phyloP scores from a whole-genome alignment of 1,140 invertebrate species.

The Parapsyche elsis region DNA sequence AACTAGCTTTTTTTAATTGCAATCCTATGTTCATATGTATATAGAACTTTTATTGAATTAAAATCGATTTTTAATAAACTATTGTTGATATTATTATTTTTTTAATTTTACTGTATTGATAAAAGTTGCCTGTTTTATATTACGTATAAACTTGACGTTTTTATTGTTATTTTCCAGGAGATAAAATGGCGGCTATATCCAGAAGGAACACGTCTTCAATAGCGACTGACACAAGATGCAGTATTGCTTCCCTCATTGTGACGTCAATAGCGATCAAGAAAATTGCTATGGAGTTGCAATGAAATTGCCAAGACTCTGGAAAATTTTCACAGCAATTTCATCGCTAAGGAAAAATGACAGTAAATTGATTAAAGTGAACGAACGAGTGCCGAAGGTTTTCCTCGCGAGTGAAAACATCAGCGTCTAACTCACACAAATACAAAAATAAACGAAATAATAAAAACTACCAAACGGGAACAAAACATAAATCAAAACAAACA shows the following conservation, averaged over 20 bases:
- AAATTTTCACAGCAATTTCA: not conserved
- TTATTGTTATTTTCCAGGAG: slow-evolving; percentile 46
- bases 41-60: too few relatives aligned
- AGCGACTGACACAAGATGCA: slow-evolving; percentile 4
- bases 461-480: slow-evolving; percentile 20
- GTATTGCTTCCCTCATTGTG: slow-evolving; percentile 18
- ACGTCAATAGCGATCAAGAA: slow-evolving; percentile 38
- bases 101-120: too few relatives aligned
- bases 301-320: slow-evolving; percentile 21
- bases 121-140: too few relatives aligned
- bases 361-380: slow-evolving; percentile 10
- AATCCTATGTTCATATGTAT: too few relatives aligned
- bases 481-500: not conserved
- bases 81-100: too few relatives aligned
- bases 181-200: slow-evolving; percentile 55
- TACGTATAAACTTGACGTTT: not conserved
- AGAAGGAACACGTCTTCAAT: slow-evolving; percentile 43
- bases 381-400: not conserved
- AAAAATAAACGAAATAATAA: not conserved
- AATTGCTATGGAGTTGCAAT: slow-evolving; percentile 42
- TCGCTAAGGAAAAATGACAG: slow-evolving; percentile 4
- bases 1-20: too few relatives aligned
- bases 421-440: not conserved
- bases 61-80: too few relatives aligned
- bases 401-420: not conserved